Evolutionary conservation across 2,888 invertebrate genomes (phyloP).

Genomic region (Willowsia nigromaculata): DNA sequence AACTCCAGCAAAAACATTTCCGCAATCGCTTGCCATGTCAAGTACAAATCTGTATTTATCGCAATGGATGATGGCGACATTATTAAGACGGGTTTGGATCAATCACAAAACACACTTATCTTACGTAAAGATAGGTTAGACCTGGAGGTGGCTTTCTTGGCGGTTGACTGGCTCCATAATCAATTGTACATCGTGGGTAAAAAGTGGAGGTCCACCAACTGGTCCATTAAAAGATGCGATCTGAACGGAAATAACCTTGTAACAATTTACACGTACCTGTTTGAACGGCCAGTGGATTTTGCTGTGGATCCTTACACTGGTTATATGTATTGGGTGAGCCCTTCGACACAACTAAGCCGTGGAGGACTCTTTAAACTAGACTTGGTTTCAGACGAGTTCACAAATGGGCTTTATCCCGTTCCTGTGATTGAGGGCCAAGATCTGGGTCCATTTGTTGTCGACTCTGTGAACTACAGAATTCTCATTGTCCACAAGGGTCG

Average conservation of each 20-base stretch:
- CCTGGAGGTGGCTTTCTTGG: conserved; percentile 81
- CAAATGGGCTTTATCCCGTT: conserved; percentile 58
- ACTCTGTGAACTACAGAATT: conserved; percentile 89
- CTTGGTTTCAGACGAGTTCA: conserved; percentile 53
- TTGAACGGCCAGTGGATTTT: conserved; percentile 87
- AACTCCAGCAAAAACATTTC: conserved; percentile 62
- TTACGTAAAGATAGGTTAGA: conserved; percentile 81
- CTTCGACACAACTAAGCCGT: conserved; percentile 32
- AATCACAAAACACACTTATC: conserved; percentile 49
- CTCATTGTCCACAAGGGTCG: conserved; percentile 87
- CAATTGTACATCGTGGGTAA: conserved; percentile 91
- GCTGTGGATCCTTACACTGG: conserved; percentile 97
- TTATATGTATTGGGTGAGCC: conserved; percentile 80
- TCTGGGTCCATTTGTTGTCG: conserved; percentile 91
- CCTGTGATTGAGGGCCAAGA: conserved; percentile 84
- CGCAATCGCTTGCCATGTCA: conserved; percentile 76
- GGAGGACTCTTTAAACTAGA: conserved; percentile 75
- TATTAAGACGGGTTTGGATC: conserved; percentile 47
- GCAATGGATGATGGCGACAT: conserved; percentile 75
- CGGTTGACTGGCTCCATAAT: conserved; percentile 94
- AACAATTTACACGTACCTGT: conserved; percentile 87
- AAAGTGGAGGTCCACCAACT: conserved; percentile 80
- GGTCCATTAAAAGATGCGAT: conserved; percentile 89
- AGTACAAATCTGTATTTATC: conserved; percentile 76
- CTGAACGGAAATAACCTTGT: conserved; percentile 87